Conservation (phyloP, 1,140 invertebrate genomes). For the Microplitis mediator region DNA sequence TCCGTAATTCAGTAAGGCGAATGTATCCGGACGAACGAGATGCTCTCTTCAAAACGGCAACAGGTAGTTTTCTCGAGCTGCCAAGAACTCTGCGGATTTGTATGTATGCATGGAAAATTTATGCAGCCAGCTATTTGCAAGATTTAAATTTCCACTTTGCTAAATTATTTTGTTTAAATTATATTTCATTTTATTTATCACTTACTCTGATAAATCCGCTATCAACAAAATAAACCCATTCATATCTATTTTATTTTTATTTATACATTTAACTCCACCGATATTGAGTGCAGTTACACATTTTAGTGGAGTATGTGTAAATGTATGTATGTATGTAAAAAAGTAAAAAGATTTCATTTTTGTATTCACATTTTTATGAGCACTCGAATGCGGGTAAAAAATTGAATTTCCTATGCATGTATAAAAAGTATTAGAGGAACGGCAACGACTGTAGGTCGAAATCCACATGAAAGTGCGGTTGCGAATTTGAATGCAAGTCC, state of each 20-base stretch:
- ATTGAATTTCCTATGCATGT: slow-evolving; percentile 20
- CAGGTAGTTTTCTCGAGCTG: slow-evolving; percentile 13
- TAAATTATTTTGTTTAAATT: not conserved
- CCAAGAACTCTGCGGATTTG: not conserved
- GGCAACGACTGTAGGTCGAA: slow-evolving; percentile 1
- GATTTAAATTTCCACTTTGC: not conserved
- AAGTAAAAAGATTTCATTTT: not conserved
- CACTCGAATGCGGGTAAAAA: not conserved
- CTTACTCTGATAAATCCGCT: too few species aligned
- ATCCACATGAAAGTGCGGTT: slow-evolving; percentile 24
- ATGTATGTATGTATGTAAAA: too few species aligned
- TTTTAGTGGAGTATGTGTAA: too few species aligned
- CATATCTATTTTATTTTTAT: too few species aligned
- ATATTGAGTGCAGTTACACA: too few species aligned
- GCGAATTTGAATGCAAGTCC: slow-evolving; percentile 26
- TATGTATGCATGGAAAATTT: slow-evolving; percentile 9
- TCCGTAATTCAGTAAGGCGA: slow-evolving; percentile 13
- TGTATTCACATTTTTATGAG: slow-evolving; percentile 5
- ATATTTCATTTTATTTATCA: too few species aligned
- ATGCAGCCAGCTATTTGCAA: not conserved
- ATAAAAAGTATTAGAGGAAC: slow-evolving; percentile 7
- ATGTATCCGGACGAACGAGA: slow-evolving; percentile 9
- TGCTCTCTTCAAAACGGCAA: slow-evolving; percentile 19
- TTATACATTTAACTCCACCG: too few species aligned
- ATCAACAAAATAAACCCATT: too few species aligned